Conservation (phyloP, 2,113 vertebrate genomes). For the Myrmecobius fasciatus region DNA sequence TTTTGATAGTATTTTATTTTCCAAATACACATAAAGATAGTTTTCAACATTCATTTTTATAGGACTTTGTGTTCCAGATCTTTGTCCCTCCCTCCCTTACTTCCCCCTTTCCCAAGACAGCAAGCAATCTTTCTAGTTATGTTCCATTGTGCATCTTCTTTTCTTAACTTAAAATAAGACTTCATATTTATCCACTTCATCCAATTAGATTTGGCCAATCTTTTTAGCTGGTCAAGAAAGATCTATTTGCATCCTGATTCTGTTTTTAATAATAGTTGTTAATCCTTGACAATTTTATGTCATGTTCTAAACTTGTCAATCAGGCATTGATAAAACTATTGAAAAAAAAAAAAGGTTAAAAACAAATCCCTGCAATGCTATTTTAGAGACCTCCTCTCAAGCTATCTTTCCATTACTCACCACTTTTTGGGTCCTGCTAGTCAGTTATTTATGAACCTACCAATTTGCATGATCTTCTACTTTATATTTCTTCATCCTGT, state of each 20-base stretch:
- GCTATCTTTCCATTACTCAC: neutral
- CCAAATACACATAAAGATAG: no score
- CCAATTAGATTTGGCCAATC: neutral
- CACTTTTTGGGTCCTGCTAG: neutral
- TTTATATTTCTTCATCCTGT: neutral
- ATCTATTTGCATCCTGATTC: neutral
- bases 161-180: slow-evolving; percentile 41
- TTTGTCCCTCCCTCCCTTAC: no score
- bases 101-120: no score
- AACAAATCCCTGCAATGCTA: neutral
- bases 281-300: neutral
- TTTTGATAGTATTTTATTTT: no score
- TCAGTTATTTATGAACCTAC: neutral
- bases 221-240: neutral
- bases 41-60: no score
- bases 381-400: neutral
- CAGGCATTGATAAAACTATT: neutral
- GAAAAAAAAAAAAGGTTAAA: neutral
- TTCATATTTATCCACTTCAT: neutral
- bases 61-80: no score
- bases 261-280: neutral
- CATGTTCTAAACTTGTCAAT: neutral
- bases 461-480: neutral
- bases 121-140: neutral
- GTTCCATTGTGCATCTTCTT: slow-evolving; percentile 7